Evolutionary conservation across 2,888 invertebrate genomes (phyloP).

Genomic region (Acrobeloides nanus): DNA sequence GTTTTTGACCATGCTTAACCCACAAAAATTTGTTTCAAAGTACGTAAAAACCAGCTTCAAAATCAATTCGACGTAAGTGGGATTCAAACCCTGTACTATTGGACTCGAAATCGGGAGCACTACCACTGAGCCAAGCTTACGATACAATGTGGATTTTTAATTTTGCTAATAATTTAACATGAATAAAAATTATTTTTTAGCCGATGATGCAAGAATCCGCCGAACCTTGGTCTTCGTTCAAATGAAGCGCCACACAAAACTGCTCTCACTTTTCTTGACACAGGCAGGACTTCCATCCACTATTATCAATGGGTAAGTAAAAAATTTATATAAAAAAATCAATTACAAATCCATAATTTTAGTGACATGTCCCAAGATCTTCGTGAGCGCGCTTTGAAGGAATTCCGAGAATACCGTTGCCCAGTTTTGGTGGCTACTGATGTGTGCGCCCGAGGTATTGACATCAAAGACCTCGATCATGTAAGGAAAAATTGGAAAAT

Average conservation of each 20-base stretch:
- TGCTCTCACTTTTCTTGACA: slow-evolving; percentile 22
- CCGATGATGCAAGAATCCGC: slow-evolving; percentile 19
- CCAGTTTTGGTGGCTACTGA: slow-evolving; percentile 84
- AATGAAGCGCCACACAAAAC: slow-evolving; percentile 24
- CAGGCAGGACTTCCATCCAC: slow-evolving; percentile 16
- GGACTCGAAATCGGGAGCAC: too few species aligned
- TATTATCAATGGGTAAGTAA: slow-evolving; percentile 44
- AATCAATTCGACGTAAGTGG: too few species aligned
- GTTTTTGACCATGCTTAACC: too few species aligned
- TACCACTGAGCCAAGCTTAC: too few species aligned
- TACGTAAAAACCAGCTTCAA: too few species aligned
- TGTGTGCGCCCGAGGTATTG: slow-evolving; percentile 83
- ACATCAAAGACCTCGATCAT: slow-evolving; percentile 68
- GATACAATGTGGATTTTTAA: too few species aligned
- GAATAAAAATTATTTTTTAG: slow-evolving; percentile 5
- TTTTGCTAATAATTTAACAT: too few species aligned
- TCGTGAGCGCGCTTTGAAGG: slow-evolving; percentile 67
- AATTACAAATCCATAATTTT: too few species aligned
- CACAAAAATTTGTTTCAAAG: too few species aligned
- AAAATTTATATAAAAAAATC: neutral
- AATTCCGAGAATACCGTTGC: slow-evolving; percentile 64
- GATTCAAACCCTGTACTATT: too few species aligned
- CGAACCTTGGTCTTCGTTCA: slow-evolving; percentile 43
- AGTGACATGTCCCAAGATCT: slow-evolving; percentile 66
- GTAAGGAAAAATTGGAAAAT: too few species aligned